Conservation (phyloP, 2,113 vertebrate genomes). For the Limnothrissa miodon region DNA sequence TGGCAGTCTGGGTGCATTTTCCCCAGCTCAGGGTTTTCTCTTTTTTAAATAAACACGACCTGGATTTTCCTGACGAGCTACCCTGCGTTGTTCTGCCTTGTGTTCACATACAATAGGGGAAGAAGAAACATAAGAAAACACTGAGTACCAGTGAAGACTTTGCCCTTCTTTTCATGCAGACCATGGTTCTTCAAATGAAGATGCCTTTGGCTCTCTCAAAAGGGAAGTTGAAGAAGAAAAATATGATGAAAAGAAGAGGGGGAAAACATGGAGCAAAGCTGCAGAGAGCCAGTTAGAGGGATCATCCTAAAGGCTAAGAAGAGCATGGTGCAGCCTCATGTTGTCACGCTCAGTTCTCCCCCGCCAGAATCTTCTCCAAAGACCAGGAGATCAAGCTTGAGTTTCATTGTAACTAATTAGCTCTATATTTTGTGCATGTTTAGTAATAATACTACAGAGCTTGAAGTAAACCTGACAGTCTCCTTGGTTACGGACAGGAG, state of each 20-base stretch:
- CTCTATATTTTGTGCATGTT: conserved; percentile 18
- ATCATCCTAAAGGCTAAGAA: neutral
- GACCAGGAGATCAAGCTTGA: neutral
- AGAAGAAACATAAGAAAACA: neutral
- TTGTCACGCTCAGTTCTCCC: neutral
- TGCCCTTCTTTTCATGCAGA: neutral
- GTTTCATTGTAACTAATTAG: conserved; percentile 19
- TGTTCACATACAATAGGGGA: neutral
- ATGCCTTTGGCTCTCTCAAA: conserved; percentile 3
- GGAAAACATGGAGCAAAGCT: neutral
- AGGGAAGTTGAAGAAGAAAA: neutral
- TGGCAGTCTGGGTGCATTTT: conserved; percentile 26
- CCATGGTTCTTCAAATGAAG: conserved; percentile 10
- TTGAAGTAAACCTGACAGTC: neutral
- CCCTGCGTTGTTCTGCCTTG: conserved; percentile 13
- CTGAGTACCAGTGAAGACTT: neutral
- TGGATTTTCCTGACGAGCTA: conserved; percentile 16
- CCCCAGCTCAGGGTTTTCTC: conserved; percentile 18
- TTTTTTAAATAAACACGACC: neutral
- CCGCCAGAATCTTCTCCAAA: conserved; percentile 14
- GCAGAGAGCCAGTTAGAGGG: neutral
- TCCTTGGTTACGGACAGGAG: neutral
- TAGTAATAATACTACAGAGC: neutral
- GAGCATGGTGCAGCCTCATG: neutral
- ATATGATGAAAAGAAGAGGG: neutral